These are phyloP conservation scores for Tenthredo mesomela DNA, from an alignment of 2,888 invertebrate species.

Conservation along the genomic window DNA sequence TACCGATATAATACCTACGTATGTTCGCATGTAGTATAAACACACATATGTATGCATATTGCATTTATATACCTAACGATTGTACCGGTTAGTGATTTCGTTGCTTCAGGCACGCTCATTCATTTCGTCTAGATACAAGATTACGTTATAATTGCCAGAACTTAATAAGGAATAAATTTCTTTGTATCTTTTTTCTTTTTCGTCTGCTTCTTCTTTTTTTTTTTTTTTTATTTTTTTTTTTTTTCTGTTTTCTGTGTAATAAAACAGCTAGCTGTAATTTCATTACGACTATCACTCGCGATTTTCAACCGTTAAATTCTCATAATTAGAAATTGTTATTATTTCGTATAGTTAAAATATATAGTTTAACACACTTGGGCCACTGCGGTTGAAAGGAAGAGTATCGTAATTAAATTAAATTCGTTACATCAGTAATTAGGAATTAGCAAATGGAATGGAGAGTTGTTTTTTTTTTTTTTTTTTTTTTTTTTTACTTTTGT, in stretches of 20 bases:
- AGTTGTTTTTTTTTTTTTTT: not conserved
- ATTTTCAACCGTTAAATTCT: not conserved
- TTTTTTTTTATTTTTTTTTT: not conserved
- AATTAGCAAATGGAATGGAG: constrained; percentile 1
- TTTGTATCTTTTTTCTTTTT: not conserved
- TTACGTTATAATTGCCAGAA: not conserved
- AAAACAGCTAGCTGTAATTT: not conserved
- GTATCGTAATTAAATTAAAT: not conserved
- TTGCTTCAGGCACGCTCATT: not conserved
- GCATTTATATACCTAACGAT: not conserved
- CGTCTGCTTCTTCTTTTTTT: not conserved
- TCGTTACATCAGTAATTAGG: not conserved
- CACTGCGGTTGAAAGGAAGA: not conserved
- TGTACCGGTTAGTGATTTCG: not conserved
- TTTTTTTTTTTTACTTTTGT: no score
- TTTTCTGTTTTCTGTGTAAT: not conserved
- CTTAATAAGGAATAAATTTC: not conserved
- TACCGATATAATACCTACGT: not conserved
- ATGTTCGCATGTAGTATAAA: not conserved
- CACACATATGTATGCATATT: not conserved
- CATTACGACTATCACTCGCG: not conserved
- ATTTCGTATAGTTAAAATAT: not conserved
- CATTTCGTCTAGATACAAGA: not conserved
- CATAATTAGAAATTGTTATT: not conserved
- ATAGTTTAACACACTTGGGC: not conserved